phyloP scores from a whole-genome alignment of 2,113 vertebrate species.

The Puntigrus tetrazona region DNA sequence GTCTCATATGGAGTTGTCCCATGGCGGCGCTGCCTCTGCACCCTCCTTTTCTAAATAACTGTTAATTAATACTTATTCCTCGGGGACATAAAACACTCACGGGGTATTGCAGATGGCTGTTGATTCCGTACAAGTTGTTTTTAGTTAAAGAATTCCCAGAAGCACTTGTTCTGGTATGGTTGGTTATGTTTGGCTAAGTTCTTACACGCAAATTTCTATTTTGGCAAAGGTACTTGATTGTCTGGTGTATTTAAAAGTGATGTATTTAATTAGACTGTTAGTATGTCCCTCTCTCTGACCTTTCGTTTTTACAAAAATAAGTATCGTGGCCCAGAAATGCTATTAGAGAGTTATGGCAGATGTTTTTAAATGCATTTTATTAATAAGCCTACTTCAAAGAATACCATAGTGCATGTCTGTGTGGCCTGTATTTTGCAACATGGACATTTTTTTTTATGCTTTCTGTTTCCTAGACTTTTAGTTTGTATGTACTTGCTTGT shows the following conservation, averaged over 20 bases:
- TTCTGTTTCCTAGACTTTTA: no score
- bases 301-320: neutral
- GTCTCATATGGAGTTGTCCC: constrained; percentile 46
- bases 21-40: constrained; percentile 58
- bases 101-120: neutral
- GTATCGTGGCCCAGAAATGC: no score
- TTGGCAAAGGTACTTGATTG: neutral
- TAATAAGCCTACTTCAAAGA: no score
- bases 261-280: neutral
- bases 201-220: neutral
- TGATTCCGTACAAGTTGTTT: constrained; percentile 10
- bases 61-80: constrained; percentile 69
- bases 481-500: no score
- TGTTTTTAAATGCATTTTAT: no score
- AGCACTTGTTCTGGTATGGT: neutral
- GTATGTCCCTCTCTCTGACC: neutral
- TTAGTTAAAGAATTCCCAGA: neutral
- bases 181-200: no score
- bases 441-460: no score
- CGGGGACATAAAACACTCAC: constrained; percentile 41
- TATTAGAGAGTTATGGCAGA: no score
- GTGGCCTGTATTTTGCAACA: no score
- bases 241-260: neutral
- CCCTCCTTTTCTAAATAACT: constrained; percentile 67
- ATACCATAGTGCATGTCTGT: no score